Evolutionary conservation across 2,888 invertebrate species (phyloP).

Genomic region (Incurvaria masculella): DNA sequence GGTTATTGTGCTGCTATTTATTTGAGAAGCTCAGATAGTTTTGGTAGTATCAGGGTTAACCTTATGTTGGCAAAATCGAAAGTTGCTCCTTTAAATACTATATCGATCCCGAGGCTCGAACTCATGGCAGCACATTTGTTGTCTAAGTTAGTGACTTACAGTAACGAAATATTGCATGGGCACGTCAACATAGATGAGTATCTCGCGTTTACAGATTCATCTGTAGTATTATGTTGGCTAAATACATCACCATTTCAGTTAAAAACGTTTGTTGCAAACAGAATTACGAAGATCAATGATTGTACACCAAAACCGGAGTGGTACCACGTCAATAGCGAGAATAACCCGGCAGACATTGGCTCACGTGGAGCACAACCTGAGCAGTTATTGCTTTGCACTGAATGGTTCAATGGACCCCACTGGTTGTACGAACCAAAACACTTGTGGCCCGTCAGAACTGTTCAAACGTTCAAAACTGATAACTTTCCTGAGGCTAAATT

Average conservation of each 20-base stretch:
- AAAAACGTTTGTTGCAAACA: constrained; percentile 11
- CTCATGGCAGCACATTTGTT: constrained; percentile 9
- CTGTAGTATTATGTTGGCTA: constrained; percentile 13
- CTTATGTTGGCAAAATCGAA: constrained; percentile 9
- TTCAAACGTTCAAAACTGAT: neutral
- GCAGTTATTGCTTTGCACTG: too few species aligned
- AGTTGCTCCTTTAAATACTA: constrained; percentile 7
- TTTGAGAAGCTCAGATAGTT: neutral
- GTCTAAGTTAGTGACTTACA: neutral
- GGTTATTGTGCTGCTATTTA: constrained; percentile 8
- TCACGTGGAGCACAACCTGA: too few species aligned
- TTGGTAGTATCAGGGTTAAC: neutral
- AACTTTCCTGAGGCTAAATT: neutral
- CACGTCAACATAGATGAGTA: too few species aligned
- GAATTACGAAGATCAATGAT: constrained; percentile 12
- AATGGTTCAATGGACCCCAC: too few species aligned
- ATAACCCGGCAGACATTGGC: too few species aligned
- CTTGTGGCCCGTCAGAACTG: neutral
- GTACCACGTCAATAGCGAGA: too few species aligned
- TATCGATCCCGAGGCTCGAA: constrained; percentile 11
- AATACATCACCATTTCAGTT: constrained; percentile 1
- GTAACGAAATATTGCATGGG: too few species aligned
- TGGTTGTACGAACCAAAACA: neutral
- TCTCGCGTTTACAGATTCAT: neutral
- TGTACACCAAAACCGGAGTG: constrained; percentile 2